Evolutionary conservation across 2,888 invertebrate species (phyloP).

Genomic region (Lomographa bimaculata): DNA sequence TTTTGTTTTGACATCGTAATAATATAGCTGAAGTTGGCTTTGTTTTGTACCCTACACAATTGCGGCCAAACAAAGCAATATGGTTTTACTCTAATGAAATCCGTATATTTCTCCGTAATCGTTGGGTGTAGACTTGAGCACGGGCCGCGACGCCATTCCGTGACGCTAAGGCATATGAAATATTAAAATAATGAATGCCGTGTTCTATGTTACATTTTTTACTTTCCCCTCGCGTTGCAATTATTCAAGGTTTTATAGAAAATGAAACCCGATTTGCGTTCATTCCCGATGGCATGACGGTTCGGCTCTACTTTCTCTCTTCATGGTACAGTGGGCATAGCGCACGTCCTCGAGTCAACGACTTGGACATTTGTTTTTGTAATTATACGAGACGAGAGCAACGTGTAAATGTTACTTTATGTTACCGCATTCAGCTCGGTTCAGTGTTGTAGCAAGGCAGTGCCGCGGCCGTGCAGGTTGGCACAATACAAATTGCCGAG

Average conservation of each 20-base stretch:
- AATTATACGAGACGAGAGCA: constrained; percentile 41
- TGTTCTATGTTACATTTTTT: constrained; percentile 28
- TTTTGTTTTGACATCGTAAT: constrained; percentile 13
- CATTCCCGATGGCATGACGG: constrained; percentile 49
- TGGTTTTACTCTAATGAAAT: constrained; percentile 13
- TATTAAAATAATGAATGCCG: constrained; percentile 28
- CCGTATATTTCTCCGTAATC: constrained; percentile 26
- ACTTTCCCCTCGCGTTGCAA: constrained; percentile 38
- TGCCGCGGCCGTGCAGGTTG: constrained; percentile 32
- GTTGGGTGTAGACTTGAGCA: constrained; percentile 24
- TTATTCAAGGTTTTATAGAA: constrained; percentile 55
- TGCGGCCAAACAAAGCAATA: no score
- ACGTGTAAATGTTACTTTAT: constrained; percentile 42
- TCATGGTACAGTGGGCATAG: constrained; percentile 54
- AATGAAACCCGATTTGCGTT: constrained; percentile 62
- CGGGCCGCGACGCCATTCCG: constrained; percentile 22
- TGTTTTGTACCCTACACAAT: constrained; percentile 5
- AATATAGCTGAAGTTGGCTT: constrained; percentile 1
- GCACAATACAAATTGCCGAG: constrained; percentile 43
- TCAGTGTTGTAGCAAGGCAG: constrained; percentile 28
- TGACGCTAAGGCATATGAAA: constrained; percentile 28
- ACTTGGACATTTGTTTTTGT: constrained; percentile 51
- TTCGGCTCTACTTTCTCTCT: constrained; percentile 61
- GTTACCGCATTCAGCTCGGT: constrained; percentile 44
- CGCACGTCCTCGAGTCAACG: constrained; percentile 52